Evolutionary conservation across 92 coral and sea anemone genomes (phyloP).

Genomic region (Paragorgia papillata): DNA sequence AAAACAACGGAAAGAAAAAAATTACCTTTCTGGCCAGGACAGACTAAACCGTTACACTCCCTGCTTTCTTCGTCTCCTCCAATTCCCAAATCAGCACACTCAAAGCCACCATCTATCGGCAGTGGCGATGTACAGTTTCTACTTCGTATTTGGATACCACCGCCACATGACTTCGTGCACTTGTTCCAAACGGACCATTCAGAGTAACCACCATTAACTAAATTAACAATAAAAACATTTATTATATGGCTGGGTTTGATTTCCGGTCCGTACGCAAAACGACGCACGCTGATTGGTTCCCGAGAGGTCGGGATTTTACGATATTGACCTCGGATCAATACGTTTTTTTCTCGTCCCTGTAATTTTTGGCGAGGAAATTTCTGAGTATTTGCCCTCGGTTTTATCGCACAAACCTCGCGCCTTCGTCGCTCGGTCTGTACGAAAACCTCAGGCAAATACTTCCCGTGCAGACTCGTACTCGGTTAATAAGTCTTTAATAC

Average conservation of each 20-base stretch:
- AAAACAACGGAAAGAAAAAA: neutral
- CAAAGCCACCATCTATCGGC: constrained; percentile 91
- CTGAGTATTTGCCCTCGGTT: too few relatives aligned
- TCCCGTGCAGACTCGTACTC: too few relatives aligned
- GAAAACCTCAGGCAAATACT: too few relatives aligned
- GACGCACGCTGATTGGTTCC: too few relatives aligned
- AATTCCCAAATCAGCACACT: constrained; percentile 73
- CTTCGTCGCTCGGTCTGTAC: too few relatives aligned
- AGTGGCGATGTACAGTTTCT: constrained; percentile 84
- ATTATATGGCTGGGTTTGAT: neutral
- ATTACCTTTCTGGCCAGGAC: constrained; percentile 90
- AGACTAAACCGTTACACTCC: constrained; percentile 70
- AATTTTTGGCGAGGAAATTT: too few relatives aligned
- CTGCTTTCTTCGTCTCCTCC: constrained; percentile 76
- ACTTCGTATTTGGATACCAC: constrained; percentile 80
- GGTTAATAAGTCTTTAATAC: too few relatives aligned
- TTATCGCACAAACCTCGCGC: too few relatives aligned
- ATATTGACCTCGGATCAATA: too few relatives aligned
- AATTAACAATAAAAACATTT: neutral
- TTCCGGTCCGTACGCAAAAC: too few relatives aligned
- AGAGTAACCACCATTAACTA: constrained; percentile 88
- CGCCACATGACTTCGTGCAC: constrained; percentile 92
- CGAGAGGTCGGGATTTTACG: too few relatives aligned
- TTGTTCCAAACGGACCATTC: constrained; percentile 83
- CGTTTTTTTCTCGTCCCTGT: too few relatives aligned